Evolutionary conservation across 2,888 invertebrate genomes (phyloP).

Genomic region (Watsonalla binaria): DNA sequence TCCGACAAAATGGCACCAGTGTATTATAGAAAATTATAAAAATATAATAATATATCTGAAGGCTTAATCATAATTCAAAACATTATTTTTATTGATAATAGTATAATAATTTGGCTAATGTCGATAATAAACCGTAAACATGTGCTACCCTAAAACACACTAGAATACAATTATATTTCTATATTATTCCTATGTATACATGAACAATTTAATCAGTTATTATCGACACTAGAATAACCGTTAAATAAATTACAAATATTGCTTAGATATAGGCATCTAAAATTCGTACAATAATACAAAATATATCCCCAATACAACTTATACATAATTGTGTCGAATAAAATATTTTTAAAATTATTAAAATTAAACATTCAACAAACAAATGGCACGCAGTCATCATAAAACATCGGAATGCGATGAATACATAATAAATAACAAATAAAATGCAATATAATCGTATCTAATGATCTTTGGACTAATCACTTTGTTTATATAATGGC

Average conservation of each 20-base stretch:
- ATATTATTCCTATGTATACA: too few relatives aligned
- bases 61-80: too few relatives aligned
- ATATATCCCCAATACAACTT: background rate
- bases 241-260: too few relatives aligned
- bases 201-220: too few relatives aligned
- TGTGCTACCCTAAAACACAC: too few relatives aligned
- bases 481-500: constrained; percentile 57
- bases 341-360: background rate
- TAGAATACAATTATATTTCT: too few relatives aligned
- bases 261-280: background rate
- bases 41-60: too few relatives aligned
- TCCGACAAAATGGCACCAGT: background rate
- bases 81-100: too few relatives aligned
- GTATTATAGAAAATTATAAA: too few relatives aligned
- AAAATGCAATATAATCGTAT: constrained; percentile 39
- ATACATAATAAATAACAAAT: constrained; percentile 16
- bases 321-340: background rate
- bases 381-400: constrained; percentile 30
- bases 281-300: background rate
- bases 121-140: too few relatives aligned
- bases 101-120: too few relatives aligned
- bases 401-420: constrained; percentile 20
- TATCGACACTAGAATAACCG: too few relatives aligned
- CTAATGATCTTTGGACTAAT: constrained; percentile 59
- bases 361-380: constrained; percentile 21